Evolutionary conservation across 2,797 vertebrate species (phyloP).

Genomic region (Diglossa cyanea): DNA sequence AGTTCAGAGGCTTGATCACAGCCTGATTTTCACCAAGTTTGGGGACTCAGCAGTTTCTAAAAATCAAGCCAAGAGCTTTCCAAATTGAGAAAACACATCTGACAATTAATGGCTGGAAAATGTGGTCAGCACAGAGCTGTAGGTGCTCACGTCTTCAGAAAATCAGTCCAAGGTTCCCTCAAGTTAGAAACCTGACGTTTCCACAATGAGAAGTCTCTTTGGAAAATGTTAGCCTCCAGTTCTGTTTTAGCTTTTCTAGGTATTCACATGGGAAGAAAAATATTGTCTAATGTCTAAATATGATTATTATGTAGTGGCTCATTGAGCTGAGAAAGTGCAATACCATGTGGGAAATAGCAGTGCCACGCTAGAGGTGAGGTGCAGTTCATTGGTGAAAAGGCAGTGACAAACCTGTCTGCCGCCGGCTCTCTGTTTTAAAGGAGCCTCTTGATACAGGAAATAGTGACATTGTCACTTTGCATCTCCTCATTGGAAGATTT

Average conservation of each 20-base stretch:
- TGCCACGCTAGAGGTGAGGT: background rate
- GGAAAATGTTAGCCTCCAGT: constrained; percentile 46
- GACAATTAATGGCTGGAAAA: constrained; percentile 44
- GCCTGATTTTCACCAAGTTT: background rate
- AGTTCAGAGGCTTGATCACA: background rate
- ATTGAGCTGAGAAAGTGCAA: background rate
- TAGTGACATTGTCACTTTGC: background rate
- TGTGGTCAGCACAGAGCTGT: constrained; percentile 26
- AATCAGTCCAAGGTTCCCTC: constrained; percentile 26
- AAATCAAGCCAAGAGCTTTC: background rate
- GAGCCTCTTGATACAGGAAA: background rate
- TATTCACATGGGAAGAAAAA: constrained; percentile 14
- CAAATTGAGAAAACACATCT: constrained; percentile 47
- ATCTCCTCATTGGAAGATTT: background rate
- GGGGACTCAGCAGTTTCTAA: constrained; percentile 1
- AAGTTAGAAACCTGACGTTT: constrained; percentile 32
- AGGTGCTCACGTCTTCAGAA: constrained; percentile 60
- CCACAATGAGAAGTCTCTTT: background rate
- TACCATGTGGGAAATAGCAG: background rate
- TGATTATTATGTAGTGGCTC: background rate
- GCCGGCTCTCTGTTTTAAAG: background rate
- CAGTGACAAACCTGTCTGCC: background rate
- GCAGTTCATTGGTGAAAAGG: background rate
- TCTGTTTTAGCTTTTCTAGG: constrained; percentile 13
- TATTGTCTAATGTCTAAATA: constrained; percentile 1